Evolutionary conservation across 2,888 invertebrate genomes (phyloP).

Genomic region (Piscicola geometra): DNA sequence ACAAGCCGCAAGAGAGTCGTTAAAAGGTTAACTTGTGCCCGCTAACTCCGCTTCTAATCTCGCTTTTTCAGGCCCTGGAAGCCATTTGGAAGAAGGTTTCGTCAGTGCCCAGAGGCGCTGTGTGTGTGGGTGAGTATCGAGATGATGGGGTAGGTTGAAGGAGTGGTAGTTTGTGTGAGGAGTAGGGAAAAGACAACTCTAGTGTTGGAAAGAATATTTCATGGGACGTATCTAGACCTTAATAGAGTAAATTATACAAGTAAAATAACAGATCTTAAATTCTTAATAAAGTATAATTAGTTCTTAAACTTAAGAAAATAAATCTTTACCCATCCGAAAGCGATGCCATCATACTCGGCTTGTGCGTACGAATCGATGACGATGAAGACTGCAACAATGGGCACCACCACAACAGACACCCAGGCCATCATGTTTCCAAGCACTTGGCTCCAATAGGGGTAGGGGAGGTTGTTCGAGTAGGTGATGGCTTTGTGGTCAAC

Average conservation of each 20-base stretch:
- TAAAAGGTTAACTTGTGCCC: no score
- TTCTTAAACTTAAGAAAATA: no score
- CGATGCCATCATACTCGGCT: slow-evolving; percentile 39
- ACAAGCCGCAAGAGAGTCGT: no score
- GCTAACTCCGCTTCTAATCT: neutral
- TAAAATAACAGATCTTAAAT: no score
- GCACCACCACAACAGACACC: slow-evolving; percentile 35
- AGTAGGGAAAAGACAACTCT: no score
- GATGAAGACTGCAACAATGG: slow-evolving; percentile 32
- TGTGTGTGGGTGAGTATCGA: no score
- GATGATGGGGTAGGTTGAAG: no score
- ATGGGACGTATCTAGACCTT: no score
- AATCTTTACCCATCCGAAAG: slow-evolving; percentile 33
- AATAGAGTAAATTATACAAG: no score
- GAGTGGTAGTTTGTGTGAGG: no score
- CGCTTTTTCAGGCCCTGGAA: neutral
- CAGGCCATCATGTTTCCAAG: slow-evolving; percentile 42
- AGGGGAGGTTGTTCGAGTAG: slow-evolving; percentile 5
- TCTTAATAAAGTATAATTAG: no score
- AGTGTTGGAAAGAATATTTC: no score
- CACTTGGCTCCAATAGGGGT: slow-evolving; percentile 40
- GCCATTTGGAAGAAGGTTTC: neutral
- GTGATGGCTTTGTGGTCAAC: slow-evolving; percentile 6
- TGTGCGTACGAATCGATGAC: slow-evolving; percentile 33
- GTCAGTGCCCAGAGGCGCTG: slow-evolving; percentile 25